phyloP scores from a whole-genome alignment of 1,140 invertebrate genomes.

The Drosophila nigromelanica region DNA sequence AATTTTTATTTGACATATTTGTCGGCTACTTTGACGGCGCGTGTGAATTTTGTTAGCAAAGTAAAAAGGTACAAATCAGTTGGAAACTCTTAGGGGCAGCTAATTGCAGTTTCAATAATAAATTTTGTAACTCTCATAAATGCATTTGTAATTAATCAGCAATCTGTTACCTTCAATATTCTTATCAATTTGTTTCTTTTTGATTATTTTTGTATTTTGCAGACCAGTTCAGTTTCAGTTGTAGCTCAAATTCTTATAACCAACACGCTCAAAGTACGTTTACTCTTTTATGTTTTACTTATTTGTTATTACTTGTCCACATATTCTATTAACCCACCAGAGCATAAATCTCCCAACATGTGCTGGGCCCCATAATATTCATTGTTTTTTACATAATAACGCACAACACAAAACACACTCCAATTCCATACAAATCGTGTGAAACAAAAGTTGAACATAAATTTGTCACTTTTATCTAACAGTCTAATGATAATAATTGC shows the following conservation, averaged over 20 bases:
- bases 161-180: constrained; percentile 34
- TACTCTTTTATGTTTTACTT: constrained; percentile 47
- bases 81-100: neutral
- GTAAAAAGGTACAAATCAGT: neutral
- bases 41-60: constrained; percentile 25
- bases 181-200: constrained; percentile 36
- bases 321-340: constrained; percentile 45
- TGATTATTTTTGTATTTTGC: constrained; percentile 59
- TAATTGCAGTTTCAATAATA: neutral
- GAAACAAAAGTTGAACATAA: constrained; percentile 29
- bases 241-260: constrained; percentile 76
- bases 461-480: constrained; percentile 57
- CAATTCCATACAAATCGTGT: constrained; percentile 1
- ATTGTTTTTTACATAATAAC: constrained; percentile 33
- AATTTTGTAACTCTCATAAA: constrained; percentile 26
- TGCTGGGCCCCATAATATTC: constrained; percentile 47
- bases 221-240: constrained; percentile 73
- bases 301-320: constrained; percentile 23
- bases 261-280: constrained; percentile 78
- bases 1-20: constrained; percentile 34
- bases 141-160: constrained; percentile 32
- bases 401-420: constrained; percentile 9
- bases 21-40: constrained; percentile 6
- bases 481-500: constrained; percentile 33
- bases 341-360: constrained; percentile 52